Evolutionary conservation across 2,888 invertebrate genomes (phyloP).

Genomic region (Nomada fabriciana): DNA sequence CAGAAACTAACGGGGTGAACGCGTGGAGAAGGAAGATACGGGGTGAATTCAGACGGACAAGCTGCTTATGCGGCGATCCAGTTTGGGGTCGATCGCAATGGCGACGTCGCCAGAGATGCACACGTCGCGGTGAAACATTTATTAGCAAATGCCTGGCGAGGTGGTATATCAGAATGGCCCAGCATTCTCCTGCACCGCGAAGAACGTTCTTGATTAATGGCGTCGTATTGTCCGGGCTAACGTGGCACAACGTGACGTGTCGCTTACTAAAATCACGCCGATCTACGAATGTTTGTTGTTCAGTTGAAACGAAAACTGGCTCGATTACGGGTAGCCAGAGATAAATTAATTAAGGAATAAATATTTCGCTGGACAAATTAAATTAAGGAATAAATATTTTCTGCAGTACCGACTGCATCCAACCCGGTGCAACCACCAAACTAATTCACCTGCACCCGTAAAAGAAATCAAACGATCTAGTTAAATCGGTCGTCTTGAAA

Average conservation of each 20-base stretch:
- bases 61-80: conserved; percentile 22
- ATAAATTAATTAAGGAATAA: too few relatives aligned
- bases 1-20: background rate
- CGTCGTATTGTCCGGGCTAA: conserved; percentile 61
- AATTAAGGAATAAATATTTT: too few relatives aligned
- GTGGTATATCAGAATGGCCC: conserved; percentile 55
- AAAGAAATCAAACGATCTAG: too few relatives aligned
- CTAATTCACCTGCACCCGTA: too few relatives aligned
- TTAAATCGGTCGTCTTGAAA: too few relatives aligned
- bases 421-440: too few relatives aligned
- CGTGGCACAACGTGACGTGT: conserved; percentile 39
- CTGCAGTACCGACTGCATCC: too few relatives aligned
- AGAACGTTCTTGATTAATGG: conserved; percentile 70
- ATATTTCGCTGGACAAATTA: too few relatives aligned
- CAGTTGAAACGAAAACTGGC: too few relatives aligned
- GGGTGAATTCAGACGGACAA: conserved; percentile 31
- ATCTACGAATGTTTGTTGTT: background rate
- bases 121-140: conserved; percentile 74
- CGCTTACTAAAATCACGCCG: conserved; percentile 27
- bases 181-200: conserved; percentile 59
- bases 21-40: conserved; percentile 20
- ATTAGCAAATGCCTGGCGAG: conserved; percentile 71
- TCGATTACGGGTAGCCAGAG: background rate
- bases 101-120: conserved; percentile 58
- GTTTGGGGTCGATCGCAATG: background rate